Evolutionary conservation across 2,888 invertebrate genomes (phyloP), one percentile per base, ranked within the genome.

Genomic region (Terebella lapidaria): DNA sequence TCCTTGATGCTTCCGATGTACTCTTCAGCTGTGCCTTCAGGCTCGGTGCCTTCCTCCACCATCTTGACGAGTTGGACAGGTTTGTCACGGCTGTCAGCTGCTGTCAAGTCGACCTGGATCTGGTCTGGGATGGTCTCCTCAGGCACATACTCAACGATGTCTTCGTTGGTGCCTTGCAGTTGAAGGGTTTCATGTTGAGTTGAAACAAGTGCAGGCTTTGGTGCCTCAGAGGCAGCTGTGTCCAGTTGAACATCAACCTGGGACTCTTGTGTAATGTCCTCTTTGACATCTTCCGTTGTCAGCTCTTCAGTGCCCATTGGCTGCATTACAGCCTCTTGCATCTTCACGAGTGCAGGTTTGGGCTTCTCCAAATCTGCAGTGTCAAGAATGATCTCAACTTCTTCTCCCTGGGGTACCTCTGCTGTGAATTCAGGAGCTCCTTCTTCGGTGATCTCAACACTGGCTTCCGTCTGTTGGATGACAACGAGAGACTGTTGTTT

Each of bases 1-100:
- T 68, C 68, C 52, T 68, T 68, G 49, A 67, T 60, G 56, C 57
- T 67, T 29, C 56, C 61, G n/a, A 60, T 56, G 29, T 62, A 62
- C 49, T 67, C 68, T 53, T 66, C 63, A 18, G 67, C 59, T 10
- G 61, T 54, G 3, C 47, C 55, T 52, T 67, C 66, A 30, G 62
- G 62, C 2, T 53, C 27, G 20, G 56, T 57, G 4, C 42, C 52
- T 28, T 67, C 68, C 45, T 60, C 53, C 0, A 67, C 46, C 2
- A 58, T 60, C 35, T 59, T 42, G 20, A 64, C 63, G 18, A 47
- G 56, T 3, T 55, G 62, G 5, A 61, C 55, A 3, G 67, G 62
- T 51, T 62, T 64, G 51, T 67, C 61, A 22, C 46, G 54, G 22
- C 58, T 57, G 20, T 54, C 60, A 1, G 56, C 52, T 18, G 49